Base-by-base conservation (phyloP, 2,888 invertebrate species). In the Thelaira solivaga region DNA sequence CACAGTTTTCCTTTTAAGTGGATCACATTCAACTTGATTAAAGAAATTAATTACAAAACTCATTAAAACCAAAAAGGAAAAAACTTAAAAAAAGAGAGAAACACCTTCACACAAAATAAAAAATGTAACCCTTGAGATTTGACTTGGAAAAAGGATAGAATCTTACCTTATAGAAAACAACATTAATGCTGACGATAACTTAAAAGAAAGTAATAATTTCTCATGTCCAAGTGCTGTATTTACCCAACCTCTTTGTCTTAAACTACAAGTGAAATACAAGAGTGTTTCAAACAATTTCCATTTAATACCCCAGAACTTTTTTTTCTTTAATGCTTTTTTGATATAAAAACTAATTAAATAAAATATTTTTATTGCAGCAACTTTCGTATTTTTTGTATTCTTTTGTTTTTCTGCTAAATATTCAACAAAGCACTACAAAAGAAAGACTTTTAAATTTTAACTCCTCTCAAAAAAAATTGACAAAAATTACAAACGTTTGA, bases 331-430 rank as follows among this genome's bases (percentile, higher is more conserved):
- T 53, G 29, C n/a, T n/a, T 45, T 43, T 55, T 34, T 43, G 67
- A 16, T 36, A 67, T 5, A 45, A 26, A 67, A 67, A 45, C 47
- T 68, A 73, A 73, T 65, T 57, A 65, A 57, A 57, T 73, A 36
- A 65, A 59, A 73, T 73, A 57, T 73, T 73, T 57, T 59, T 65
- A 57, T 57, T 65, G 29, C 41, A 64, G 10, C 5, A n/a, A n/a
- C n/a, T n/a, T n/a, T n/a, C n/a, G n/a, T n/a, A n/a, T n/a, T n/a
- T n/a, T n/a, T n/a, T n/a, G n/a, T n/a, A n/a, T 39, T 29, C 36
- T 26, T 49, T 36, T 20, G 11, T 31, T 10, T 18, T 18, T 41
- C n/a, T 24, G 8, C 18, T 10, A 2, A 16, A 34, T 22, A 61
- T 13, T 57, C 11, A 59, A 43, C 51, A 71, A 62, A 29, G 13